Percentiles rank a stretch among this genome's conserved stretches.
Evolutionary conservation across 2,113 vertebrate genomes (phyloP).

Genomic region (Ammospiza nelsoni): DNA sequence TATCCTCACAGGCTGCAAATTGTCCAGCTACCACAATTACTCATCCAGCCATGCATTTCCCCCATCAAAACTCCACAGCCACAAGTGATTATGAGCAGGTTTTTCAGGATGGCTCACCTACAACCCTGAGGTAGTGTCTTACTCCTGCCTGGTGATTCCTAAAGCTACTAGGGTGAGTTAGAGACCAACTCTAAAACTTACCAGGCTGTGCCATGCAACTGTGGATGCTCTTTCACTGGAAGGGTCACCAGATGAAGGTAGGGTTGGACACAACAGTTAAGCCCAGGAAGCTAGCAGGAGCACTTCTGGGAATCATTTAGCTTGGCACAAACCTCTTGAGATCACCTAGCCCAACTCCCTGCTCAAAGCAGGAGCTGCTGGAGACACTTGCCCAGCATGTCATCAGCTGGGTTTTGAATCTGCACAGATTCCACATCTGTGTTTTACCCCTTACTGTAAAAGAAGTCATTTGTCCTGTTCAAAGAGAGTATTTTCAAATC

Average conservation of each 20-base stretch:
- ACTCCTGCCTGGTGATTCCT: not conserved
- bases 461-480: not conserved
- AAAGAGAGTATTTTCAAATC: not conserved
- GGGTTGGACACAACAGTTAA: not conserved
- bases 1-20: not conserved
- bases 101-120: not conserved
- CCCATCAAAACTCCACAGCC: not conserved
- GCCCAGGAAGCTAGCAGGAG: not conserved
- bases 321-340: not conserved
- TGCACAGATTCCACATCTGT: not conserved
- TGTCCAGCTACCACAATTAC: not conserved
- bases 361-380: not conserved
- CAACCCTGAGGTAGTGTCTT: not conserved
- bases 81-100: not conserved
- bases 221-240: fast-evolving
- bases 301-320: not conserved
- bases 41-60: not conserved
- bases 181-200: not conserved
- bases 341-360: not conserved
- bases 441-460: not conserved
- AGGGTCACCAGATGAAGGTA: not conserved
- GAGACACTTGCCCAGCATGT: not conserved
- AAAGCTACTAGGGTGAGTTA: not conserved
- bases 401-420: not conserved
- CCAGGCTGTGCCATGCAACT: not conserved